phyloP scores from a whole-genome alignment of 2,797 vertebrate genomes.

The Ara ararauna region DNA sequence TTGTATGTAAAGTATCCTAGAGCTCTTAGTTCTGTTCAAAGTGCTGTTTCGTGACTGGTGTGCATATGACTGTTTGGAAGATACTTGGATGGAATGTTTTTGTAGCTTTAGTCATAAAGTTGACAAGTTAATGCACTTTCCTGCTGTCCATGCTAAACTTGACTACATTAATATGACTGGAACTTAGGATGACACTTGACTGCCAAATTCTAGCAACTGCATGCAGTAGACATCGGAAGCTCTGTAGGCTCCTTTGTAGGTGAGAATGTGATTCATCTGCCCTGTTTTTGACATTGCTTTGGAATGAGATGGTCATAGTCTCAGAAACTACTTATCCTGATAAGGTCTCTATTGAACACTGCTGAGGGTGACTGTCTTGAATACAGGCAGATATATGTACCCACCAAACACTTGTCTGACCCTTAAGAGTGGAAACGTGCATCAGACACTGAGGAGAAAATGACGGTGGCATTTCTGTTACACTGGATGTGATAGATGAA shows the following conservation, averaged over 20 bases:
- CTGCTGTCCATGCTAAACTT: background rate
- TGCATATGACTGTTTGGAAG: background rate
- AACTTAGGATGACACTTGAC: background rate
- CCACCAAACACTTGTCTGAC: background rate
- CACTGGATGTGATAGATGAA: too few relatives aligned
- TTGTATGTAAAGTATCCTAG: background rate
- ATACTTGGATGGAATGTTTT: background rate
- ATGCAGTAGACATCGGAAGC: background rate
- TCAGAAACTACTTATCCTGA: background rate
- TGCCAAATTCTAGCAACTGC: background rate
- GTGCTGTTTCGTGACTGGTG: background rate
- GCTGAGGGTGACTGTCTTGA: background rate
- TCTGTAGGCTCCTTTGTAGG: background rate
- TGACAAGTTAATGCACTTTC: background rate
- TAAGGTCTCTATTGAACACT: background rate
- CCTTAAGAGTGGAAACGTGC: background rate
- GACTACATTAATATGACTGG: background rate
- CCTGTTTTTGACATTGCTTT: slow-evolving; percentile 12
- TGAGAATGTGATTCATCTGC: slow-evolving; percentile 3
- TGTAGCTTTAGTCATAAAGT: background rate
- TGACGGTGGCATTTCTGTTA: background rate
- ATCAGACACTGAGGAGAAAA: background rate
- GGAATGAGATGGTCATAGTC: background rate
- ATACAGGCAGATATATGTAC: background rate
- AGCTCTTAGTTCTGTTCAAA: background rate